Base-by-base conservation (phyloP, 2,888 invertebrate genomes). In the Macroteleia sp. region DNA sequence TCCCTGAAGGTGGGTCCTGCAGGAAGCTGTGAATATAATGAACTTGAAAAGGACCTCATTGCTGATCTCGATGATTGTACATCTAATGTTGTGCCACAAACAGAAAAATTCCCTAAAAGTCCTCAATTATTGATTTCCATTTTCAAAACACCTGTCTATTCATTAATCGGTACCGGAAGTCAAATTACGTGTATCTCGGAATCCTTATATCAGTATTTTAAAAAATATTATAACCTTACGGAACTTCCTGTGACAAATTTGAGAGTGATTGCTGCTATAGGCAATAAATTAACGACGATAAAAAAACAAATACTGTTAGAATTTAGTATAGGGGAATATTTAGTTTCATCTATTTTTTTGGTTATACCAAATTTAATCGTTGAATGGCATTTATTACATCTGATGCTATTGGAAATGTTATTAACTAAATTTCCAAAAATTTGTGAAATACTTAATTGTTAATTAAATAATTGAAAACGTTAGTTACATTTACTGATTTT, bases 271-370 rank as follows among this genome's bases (percentile, higher is more conserved):
- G 12, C 52, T 1, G 52, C 52, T 1, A 34, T 52, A 0, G 52
- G 52, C 1, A 52, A 36, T 20, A 52, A 52, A 20, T 34, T 36
- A 1, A 52, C 52, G 6, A 22, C 52, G 2, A 20, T 52, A 1
- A 52, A 52, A 52, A 52, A 34, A 20, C 52, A 52, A 34, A 34
- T 52, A n/a, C 12, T 20, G 10, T 19, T 52, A 14, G 32, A 52
- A n/a, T 9, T 52, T 52, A 0, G 2, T 1, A 17, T 52, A 12
- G 46, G 28, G 12, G 28, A 22, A n/a, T 25, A 25, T 25, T 25
- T 25, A 25, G 25, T 25, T 25, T 25, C 25, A 25, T 25, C 25
- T 25, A 25, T 25, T 25, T 25, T 25, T 25, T 25, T 25, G 25
- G 25, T 25, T 25, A 6, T 25, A 25, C 25, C 25, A 25, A 25